Evolutionary conservation across 1,140 invertebrate genomes (phyloP), one percentile per base, ranked within the genome.

Genomic region (Tribolium castaneum): DNA sequence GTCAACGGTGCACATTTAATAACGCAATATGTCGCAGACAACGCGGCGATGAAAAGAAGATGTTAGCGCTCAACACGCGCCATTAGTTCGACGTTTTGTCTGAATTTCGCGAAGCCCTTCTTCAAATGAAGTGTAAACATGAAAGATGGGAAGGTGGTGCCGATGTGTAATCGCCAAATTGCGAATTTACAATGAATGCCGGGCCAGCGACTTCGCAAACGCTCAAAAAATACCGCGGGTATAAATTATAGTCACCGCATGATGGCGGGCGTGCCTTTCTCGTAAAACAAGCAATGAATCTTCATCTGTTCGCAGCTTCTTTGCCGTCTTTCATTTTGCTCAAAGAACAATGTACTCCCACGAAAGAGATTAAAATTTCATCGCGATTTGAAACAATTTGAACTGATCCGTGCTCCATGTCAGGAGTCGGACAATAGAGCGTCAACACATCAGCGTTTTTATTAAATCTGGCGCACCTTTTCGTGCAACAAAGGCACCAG

Each of bases 1-100:
- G 59, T 66, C 59, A 66, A 66, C 59, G 30, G 59, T 66, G 59
- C 59, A 66, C 59, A 66, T 66, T 66, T 66, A 66, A 66, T 66
- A 66, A 66, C 59, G 59, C 59, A 66, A 66, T 66, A 66, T 66
- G 59, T 66, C 59, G 59, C 25, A 66, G 59, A 66, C 59, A 66
- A 66, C 59, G 59, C 59, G 0, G 59, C 59, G 25, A 35, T 35
- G 25, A 35, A 66, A 66, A 66, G 59, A 66, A 34, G 59, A 35
- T 35, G 59, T 35, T 35, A 30, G 9, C 59, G 59, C 25, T 34
- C n/a, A 35, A 66, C 59, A 66, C 59, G 59, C 34, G 6, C 59
- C 59, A 66, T 66, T 66, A 66, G 22, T 66, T 66, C 59, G 25
- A 35, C 30, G 59, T 66, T 66, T 59, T 66, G 59, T 66, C 59